Evolutionary conservation across 2,888 invertebrate species (phyloP).

Genomic region (Iphiclides podalirius): DNA sequence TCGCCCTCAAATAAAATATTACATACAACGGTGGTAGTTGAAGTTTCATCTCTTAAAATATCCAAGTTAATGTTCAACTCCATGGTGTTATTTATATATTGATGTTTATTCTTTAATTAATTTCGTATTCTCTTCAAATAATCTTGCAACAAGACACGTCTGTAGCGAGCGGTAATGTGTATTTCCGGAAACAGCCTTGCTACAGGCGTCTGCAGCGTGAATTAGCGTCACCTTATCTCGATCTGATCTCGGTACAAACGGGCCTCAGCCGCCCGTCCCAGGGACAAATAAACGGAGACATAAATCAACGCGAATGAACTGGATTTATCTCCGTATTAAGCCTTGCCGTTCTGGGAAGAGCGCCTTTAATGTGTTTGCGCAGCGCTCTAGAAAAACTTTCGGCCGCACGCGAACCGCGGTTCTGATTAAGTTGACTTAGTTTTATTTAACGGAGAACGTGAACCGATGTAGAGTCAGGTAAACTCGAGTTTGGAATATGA

Average conservation of each 20-base stretch:
- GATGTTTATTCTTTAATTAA: no score
- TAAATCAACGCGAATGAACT: slow-evolving; percentile 73
- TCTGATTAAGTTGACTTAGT: slow-evolving; percentile 19
- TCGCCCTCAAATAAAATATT: no score
- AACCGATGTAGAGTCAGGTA: slow-evolving; percentile 11
- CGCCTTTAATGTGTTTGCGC: slow-evolving; percentile 71
- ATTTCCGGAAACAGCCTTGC: slow-evolving; percentile 54
- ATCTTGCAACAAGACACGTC: no score
- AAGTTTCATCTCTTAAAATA: no score
- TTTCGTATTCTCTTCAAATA: no score
- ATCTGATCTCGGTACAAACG: slow-evolving; percentile 58
- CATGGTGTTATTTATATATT: no score
- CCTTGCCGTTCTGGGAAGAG: slow-evolving; percentile 50
- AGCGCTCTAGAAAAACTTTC: slow-evolving; percentile 40
- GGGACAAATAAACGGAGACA: slow-evolving; percentile 73
- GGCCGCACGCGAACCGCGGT: slow-evolving; percentile 29
- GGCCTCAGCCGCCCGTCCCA: slow-evolving; percentile 56
- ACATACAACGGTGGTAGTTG: no score
- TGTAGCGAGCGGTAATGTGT: slow-evolving; percentile 12
- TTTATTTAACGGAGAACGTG: slow-evolving; percentile 5
- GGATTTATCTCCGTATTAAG: slow-evolving; percentile 68
- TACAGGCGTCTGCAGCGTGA: slow-evolving; percentile 65
- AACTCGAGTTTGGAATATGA: neutral
- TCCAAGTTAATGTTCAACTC: no score
- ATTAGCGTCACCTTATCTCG: slow-evolving; percentile 64